Percentiles rank a stretch among this genome's conserved stretches.
These are phyloP conservation scores for Rhabdornis inornatus DNA, from an alignment of 2,113 vertebrate genomes.

Conservation along the genomic window DNA sequence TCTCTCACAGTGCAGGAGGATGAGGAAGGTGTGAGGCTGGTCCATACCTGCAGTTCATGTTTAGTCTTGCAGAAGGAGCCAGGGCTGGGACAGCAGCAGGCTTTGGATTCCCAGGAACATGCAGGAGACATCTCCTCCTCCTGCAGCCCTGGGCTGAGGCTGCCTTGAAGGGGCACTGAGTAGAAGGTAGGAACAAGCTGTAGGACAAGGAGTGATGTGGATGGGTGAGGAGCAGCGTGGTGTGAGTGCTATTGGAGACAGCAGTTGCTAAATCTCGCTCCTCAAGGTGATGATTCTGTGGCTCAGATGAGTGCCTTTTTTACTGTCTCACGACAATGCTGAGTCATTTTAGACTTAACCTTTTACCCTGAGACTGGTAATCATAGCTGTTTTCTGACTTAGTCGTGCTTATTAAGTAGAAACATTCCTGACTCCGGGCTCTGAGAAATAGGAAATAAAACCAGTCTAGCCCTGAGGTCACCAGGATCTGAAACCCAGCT, in stretches of 20 bases:
- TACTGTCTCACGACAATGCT: background rate
- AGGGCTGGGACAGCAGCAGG: background rate
- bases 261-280: background rate
- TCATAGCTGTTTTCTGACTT: background rate
- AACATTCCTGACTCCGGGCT: background rate
- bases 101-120: background rate
- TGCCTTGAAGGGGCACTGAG: background rate
- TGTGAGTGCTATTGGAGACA: background rate
- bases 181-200: background rate
- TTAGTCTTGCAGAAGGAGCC: background rate
- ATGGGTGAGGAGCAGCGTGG: fast-evolving
- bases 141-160: background rate
- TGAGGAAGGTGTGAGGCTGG: background rate
- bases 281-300: background rate
- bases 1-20: fast-evolving
- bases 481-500: background rate
- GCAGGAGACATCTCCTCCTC: background rate
- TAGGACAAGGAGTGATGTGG: fast-evolving
- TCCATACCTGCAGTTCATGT: fast-evolving
- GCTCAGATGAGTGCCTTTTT: background rate
- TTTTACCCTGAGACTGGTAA: background rate
- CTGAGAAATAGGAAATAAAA: background rate
- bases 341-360: background rate
- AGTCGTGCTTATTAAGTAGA: background rate
- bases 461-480: background rate